Evolutionary conservation across 2,113 vertebrate genomes (phyloP), one percentile per base, ranked within the genome.

Genomic region (Microtus montanus): DNA sequence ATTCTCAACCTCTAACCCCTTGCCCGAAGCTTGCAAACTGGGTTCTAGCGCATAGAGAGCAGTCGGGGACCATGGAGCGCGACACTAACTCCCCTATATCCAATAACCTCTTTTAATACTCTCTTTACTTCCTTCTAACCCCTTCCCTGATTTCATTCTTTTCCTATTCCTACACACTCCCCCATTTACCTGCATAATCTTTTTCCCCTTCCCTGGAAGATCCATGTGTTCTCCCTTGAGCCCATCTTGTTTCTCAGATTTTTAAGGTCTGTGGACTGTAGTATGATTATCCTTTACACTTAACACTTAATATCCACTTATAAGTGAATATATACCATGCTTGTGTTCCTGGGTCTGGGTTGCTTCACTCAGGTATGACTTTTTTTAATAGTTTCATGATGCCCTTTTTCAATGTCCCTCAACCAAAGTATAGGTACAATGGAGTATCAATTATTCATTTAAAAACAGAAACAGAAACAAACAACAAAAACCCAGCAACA

Each of bases 1-100:
- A 49, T 49, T 49, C 49, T 49, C 49, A 49, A 49, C 49, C 49
- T 49, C 2, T 11, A 49, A 2, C 49, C 49, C 49, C 49, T 49
- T 49, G 49, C 49, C 49, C 49, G 49, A 49, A 49, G 11, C 11
- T 13, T 3, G 2, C 49, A 49, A 49, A 12, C 49, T 49, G 49
- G 12, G 2, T 49, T 49, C 49, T 49, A 49, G 49, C 2, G 49
- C 49, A 49, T 11, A 49, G 49, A 49, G 49, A 49, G 49, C 49
- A 49, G 49, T 49, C 10, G 49, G 49, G 47, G 11, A 2, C 49
- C 49, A 2, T 0, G 2, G 49, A 49, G 2, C 2, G 49, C 10
- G 10, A 2, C 49, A 49, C 49, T 12, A 12, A 35, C 17, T 2
- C 5, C 33, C 14, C 13, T 14, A 19, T 68, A 70, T 70, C 33